Conservation (phyloP, 1,140 invertebrate genomes). For the Aradophagus sp. region DNA sequence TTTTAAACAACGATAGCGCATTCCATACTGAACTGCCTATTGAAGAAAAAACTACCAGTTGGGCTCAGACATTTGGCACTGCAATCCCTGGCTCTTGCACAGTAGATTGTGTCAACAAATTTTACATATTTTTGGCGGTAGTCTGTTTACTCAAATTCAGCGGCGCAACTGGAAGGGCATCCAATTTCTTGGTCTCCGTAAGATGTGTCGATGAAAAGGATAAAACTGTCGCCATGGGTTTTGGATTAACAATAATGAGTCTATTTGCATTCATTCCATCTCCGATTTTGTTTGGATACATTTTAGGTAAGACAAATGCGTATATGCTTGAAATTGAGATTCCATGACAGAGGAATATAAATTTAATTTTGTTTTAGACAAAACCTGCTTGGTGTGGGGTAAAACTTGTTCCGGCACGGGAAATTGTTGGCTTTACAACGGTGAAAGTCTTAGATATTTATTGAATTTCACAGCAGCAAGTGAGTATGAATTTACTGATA, state of each 20-base stretch:
- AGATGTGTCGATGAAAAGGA: conserved; percentile 83
- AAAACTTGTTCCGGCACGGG: conserved; percentile 82
- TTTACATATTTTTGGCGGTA: conserved; percentile 80
- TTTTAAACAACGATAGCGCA: conserved; percentile 40
- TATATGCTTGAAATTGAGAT: no score
- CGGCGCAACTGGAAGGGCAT: conserved; percentile 80
- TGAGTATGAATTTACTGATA: conserved; percentile 61
- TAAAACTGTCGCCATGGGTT: conserved; percentile 82
- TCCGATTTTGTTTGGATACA: conserved; percentile 83
- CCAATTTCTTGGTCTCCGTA: conserved; percentile 81
- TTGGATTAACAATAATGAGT: conserved; percentile 80
- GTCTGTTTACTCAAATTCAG: conserved; percentile 81
- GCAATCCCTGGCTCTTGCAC: conserved; percentile 79
- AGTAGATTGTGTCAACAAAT: conserved; percentile 80
- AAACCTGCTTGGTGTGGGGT: conserved; percentile 83
- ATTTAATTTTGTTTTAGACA: conserved; percentile 71
- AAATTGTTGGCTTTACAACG: conserved; percentile 85
- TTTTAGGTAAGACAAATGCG: conserved; percentile 81
- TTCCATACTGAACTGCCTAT: conserved; percentile 39
- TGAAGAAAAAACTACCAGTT: conserved; percentile 28
- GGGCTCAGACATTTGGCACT: conserved; percentile 65
- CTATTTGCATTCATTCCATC: conserved; percentile 83
- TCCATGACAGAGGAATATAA: no score
- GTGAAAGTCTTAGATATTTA: conserved; percentile 78
- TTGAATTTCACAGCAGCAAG: conserved; percentile 81